Evolutionary conservation across 2,888 invertebrate genomes (phyloP), one percentile per base, ranked within the genome.

Genomic region (Doris montereyensis): DNA sequence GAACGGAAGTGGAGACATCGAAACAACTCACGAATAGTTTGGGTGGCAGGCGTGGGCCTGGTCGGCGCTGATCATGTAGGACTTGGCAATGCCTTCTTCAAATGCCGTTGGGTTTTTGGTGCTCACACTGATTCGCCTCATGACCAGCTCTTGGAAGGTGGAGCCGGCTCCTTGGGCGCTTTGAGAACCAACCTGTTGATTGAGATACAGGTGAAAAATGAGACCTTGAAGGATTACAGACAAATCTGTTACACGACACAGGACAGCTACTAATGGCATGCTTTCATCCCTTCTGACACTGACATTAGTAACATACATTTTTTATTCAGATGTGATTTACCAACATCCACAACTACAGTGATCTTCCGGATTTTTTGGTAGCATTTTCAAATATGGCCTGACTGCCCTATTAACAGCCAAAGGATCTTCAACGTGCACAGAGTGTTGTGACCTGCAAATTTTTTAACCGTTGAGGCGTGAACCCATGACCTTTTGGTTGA

Each of bases 1-100:
- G n/a, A n/a, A n/a, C n/a, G n/a, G n/a, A n/a, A n/a, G n/a, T n/a
- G n/a, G n/a, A n/a, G n/a, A n/a, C n/a, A n/a, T n/a, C n/a, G n/a
- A n/a, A n/a, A n/a, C n/a, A n/a, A n/a, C 87, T 83, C 82, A 90
- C 88, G 88, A 81, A 83, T 92, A 93, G 85, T 93, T 93, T 0
- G 93, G 93, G 86, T 93, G 93, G 10, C 91, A 78, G 0, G 89
- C 92, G 84, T 92, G 92, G 17, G 92, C 92, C 85, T 92, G 92
- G 82, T 91, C 91, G 35, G 90, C 91, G 83, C 90, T 90, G 82
- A 91, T 88, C 87, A 93, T 88, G 81, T 90, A 89, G 5, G 92
- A 92, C 82, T 91, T 91, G 21, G 90, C 90, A 26, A 93, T 91
- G 72, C 92, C 87, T 74, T 91, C 90, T 82, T 92, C 92, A 84